phyloP scores from a whole-genome alignment of 2,888 invertebrate genomes.

The Caenorhabditis sp. region DNA sequence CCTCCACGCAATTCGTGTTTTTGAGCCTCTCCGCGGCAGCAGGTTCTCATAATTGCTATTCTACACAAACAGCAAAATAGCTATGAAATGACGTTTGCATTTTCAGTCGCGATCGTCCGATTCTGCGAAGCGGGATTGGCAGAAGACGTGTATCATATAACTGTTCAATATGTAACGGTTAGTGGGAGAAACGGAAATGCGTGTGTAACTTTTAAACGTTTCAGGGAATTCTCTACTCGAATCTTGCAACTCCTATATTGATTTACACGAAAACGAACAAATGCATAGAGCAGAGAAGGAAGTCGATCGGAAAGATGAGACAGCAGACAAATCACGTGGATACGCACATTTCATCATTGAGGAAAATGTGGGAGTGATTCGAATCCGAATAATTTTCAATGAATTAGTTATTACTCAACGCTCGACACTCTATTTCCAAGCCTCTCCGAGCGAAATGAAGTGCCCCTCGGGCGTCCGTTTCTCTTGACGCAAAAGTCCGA shows the following conservation, averaged over 20 bases:
- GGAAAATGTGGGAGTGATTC: slow-evolving; percentile 15
- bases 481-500: not conserved
- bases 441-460: slow-evolving; percentile 4
- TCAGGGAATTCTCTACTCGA: slow-evolving; percentile 8
- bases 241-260: slow-evolving; percentile 12
- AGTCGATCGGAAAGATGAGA: slow-evolving; percentile 29
- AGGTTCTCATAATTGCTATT: not conserved
- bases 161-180: slow-evolving; percentile 23
- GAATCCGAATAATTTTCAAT: not conserved
- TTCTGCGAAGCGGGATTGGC: slow-evolving; percentile 35
- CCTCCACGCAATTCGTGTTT: slow-evolving; percentile 40
- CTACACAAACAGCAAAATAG: not conserved
- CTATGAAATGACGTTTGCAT: not conserved
- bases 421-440: not conserved
- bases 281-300: slow-evolving; percentile 28
- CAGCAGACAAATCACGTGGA: slow-evolving; percentile 1
- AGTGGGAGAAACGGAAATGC: not conserved
- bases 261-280: slow-evolving; percentile 24
- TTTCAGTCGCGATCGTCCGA: slow-evolving; percentile 19
- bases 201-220: not conserved
- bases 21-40: slow-evolving; percentile 17
- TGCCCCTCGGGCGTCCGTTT: not conserved
- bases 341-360: slow-evolving; percentile 12
- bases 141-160: slow-evolving; percentile 40
- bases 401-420: not conserved